Percentiles rank a stretch among this genome's conserved stretches.
These are phyloP conservation scores for Nesoenas mayeri DNA, from an alignment of 2,113 vertebrate genomes.

Conservation along the genomic window DNA sequence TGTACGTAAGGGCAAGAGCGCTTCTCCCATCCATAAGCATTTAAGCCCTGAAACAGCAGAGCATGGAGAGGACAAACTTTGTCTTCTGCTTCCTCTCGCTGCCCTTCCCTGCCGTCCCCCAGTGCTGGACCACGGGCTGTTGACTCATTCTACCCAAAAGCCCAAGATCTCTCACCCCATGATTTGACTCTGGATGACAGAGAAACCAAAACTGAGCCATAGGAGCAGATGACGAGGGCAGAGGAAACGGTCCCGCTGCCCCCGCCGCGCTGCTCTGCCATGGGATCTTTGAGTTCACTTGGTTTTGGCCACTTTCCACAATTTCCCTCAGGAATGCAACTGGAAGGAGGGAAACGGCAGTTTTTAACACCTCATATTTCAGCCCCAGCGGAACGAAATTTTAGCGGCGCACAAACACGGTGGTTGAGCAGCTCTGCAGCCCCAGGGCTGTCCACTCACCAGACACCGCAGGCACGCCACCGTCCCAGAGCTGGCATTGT, in stretches of 20 bases:
- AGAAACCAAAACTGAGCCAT: background rate
- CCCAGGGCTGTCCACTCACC: background rate
- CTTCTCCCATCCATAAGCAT: background rate
- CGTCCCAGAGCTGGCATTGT: rapidly evolving
- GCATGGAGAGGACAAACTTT: background rate
- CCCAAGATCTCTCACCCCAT: background rate
- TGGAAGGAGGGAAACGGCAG: background rate
- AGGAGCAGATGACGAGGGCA: background rate
- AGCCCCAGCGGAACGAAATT: background rate
- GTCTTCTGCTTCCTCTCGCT: background rate
- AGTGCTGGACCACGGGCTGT: rapidly evolving
- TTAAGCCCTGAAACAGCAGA: background rate
- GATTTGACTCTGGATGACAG: background rate
- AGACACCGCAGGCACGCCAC: rapidly evolving
- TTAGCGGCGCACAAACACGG: background rate
- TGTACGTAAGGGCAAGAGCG: background rate
- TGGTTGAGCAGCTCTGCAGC: background rate
- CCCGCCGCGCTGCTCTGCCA: background rate
- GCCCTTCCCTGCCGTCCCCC: background rate
- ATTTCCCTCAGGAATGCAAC: constrained; percentile 40
- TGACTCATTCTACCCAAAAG: background rate
- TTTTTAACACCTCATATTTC: constrained; percentile 59
- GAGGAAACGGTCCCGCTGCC: background rate
- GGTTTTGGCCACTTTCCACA: background rate
- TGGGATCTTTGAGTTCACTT: background rate